phyloP scores from a whole-genome alignment of 1,140 invertebrate species.

The Caenorhabditis latens region DNA sequence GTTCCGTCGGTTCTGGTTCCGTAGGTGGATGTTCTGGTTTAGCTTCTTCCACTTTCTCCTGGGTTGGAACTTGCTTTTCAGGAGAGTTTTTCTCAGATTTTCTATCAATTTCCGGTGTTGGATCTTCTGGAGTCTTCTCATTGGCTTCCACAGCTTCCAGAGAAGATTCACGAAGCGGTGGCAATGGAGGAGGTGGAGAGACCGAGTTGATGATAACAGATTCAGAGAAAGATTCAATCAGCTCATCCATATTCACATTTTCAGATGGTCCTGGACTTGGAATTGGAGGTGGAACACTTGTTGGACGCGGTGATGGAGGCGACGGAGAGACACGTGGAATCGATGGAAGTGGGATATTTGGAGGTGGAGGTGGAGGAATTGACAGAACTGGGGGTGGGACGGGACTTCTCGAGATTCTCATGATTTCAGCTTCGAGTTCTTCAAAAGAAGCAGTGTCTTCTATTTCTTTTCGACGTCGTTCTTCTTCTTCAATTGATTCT shows the following conservation, averaged over 20 bases:
- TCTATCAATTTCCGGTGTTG: neutral
- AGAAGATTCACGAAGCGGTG: slow-evolving; percentile 40
- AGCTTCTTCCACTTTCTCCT: neutral
- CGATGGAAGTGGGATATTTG: slow-evolving; percentile 7
- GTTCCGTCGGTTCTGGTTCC: neutral
- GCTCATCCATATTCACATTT: slow-evolving; percentile 47
- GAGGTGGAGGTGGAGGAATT: slow-evolving; percentile 28
- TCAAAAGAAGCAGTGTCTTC: slow-evolving; percentile 37
- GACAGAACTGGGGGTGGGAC: slow-evolving; percentile 14
- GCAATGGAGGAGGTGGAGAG: slow-evolving; percentile 33
- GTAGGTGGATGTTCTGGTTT: neutral
- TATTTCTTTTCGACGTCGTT: slow-evolving; percentile 25
- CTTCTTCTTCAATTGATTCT: slow-evolving; percentile 45
- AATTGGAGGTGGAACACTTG: slow-evolving; percentile 39
- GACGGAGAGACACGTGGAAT: neutral
- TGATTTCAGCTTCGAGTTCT: slow-evolving; percentile 43
- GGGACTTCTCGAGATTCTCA: slow-evolving; percentile 44
- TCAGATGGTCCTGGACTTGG: slow-evolving; percentile 36
- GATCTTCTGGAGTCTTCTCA: slow-evolving; percentile 25
- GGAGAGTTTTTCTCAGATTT: neutral
- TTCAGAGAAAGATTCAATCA: slow-evolving; percentile 30
- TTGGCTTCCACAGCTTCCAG: neutral
- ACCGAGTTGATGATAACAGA: slow-evolving; percentile 10
- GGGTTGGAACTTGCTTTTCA: neutral
- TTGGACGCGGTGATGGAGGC: slow-evolving; percentile 8